phyloP scores from a whole-genome alignment of 2,888 invertebrate genomes.

The Monopis laevigella region DNA sequence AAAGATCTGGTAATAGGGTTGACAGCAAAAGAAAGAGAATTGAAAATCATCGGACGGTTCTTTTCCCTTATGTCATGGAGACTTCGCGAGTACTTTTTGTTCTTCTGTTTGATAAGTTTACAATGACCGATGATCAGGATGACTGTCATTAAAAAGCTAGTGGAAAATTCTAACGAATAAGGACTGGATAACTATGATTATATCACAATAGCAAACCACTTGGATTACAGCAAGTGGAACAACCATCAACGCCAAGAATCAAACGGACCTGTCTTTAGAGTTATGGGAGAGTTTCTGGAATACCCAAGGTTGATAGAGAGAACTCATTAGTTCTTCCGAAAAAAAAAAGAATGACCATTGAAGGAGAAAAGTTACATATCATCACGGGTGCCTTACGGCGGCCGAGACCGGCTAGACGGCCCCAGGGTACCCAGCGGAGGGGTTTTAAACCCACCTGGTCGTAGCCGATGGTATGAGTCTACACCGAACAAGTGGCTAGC shows the following conservation, averaged over 20 bases:
- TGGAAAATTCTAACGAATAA: conserved; percentile 2
- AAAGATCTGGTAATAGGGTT: conserved; percentile 1
- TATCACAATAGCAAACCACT: conserved; percentile 8
- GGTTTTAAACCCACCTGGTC: too few species aligned
- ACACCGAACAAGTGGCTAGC: too few species aligned
- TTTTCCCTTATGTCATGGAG: conserved; percentile 3
- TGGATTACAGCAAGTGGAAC: conserved; percentile 12
- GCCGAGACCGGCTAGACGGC: too few species aligned
- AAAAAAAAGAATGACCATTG: conserved; percentile 8
- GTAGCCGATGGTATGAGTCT: too few species aligned
- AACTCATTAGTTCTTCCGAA: conserved; percentile 10
- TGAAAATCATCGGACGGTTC: conserved; percentile 3
- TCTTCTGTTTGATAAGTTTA: not conserved
- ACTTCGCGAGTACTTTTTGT: conserved; percentile 6
- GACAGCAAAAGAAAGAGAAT: conserved; percentile 3
- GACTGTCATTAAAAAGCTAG: conserved; percentile 5
- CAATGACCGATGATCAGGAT: not conserved
- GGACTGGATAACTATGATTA: conserved; percentile 1
- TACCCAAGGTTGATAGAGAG: conserved; percentile 2
- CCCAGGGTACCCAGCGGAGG: too few species aligned
- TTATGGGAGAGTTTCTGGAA: conserved; percentile 8
- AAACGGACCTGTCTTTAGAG: conserved; percentile 8
- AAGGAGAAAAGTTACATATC: too few species aligned
- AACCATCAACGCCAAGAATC: conserved; percentile 9
- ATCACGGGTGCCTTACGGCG: too few species aligned